These are phyloP conservation scores for Cephus pulcher DNA, from an alignment of 2,888 invertebrate genomes.

Conservation along the genomic window DNA sequence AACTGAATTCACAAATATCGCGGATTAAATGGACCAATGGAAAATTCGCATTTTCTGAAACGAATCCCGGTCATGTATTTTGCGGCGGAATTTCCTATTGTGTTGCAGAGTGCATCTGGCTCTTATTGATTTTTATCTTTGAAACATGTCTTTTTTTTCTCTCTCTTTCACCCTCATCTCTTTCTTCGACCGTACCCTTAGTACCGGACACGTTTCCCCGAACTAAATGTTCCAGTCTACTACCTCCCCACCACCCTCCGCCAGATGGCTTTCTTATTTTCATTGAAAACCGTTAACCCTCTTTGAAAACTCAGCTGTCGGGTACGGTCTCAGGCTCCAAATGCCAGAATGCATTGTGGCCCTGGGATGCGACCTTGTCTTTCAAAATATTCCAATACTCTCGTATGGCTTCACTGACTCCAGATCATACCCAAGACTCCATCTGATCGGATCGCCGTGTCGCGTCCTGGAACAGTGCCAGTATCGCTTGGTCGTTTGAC, in stretches of 20 bases:
- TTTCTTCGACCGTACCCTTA: neutral
- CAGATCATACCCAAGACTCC: neutral
- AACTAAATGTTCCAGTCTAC: neutral
- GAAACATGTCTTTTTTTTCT: slow-evolving; percentile 28
- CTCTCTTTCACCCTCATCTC: neutral
- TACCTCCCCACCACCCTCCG: neutral
- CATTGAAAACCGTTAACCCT: neutral
- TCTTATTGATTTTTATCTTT: slow-evolving; percentile 49
- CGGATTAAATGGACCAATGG: neutral
- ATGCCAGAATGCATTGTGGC: neutral
- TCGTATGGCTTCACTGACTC: neutral
- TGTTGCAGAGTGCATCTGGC: slow-evolving; percentile 2
- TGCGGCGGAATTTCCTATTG: neutral
- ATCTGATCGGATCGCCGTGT: neutral
- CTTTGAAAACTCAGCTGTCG: neutral
- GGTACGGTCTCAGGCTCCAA: neutral
- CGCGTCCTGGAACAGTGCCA: neutral
- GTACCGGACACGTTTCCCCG: neutral
- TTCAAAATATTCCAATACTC: neutral
- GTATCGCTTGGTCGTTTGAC: neutral
- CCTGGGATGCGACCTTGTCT: neutral
- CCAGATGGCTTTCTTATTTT: neutral
- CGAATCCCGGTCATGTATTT: neutral
- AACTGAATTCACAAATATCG: neutral
- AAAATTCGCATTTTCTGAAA: neutral